Evolutionary conservation across 2,113 vertebrate genomes (phyloP).

Genomic region (Piaya cayana): DNA sequence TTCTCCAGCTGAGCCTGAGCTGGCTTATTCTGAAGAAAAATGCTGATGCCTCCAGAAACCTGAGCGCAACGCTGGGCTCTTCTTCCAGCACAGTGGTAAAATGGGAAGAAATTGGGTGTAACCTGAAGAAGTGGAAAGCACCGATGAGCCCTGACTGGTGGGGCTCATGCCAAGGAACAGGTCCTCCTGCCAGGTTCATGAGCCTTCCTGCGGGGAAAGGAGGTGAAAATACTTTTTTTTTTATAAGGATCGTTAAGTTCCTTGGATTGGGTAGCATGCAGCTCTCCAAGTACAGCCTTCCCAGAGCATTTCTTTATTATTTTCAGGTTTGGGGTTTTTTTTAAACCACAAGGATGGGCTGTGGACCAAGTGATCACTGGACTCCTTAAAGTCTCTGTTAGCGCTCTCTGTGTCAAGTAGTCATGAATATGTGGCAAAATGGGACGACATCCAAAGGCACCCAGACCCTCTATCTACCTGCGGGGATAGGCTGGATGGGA

Average conservation of each 20-base stretch:
- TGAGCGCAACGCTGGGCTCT: not conserved
- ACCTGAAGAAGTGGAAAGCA: not conserved
- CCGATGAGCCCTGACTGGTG: not conserved
- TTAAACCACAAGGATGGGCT: not conserved
- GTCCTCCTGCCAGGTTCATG: not conserved
- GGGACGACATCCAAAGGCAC: not conserved
- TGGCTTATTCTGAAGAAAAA: not conserved
- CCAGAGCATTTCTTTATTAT: not conserved
- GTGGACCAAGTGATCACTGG: not conserved
- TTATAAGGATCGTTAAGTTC: not conserved
- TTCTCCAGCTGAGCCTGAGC: not conserved
- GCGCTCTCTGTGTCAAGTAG: not conserved
- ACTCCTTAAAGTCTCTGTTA: not conserved
- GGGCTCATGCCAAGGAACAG: not conserved
- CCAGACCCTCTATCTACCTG: not conserved
- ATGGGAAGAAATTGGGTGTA: not conserved
- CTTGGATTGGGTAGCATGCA: not conserved
- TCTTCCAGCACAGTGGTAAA: not conserved
- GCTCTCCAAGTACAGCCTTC: not conserved
- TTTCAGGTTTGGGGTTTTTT: not conserved
- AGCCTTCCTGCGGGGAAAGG: not conserved
- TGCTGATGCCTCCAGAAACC: not conserved
- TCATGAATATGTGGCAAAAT: not conserved
- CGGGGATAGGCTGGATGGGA: not conserved
- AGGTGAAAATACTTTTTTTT: not conserved